Evolutionary conservation across 2,888 invertebrate genomes (phyloP).

Genomic region (Pandemis corylana): DNA sequence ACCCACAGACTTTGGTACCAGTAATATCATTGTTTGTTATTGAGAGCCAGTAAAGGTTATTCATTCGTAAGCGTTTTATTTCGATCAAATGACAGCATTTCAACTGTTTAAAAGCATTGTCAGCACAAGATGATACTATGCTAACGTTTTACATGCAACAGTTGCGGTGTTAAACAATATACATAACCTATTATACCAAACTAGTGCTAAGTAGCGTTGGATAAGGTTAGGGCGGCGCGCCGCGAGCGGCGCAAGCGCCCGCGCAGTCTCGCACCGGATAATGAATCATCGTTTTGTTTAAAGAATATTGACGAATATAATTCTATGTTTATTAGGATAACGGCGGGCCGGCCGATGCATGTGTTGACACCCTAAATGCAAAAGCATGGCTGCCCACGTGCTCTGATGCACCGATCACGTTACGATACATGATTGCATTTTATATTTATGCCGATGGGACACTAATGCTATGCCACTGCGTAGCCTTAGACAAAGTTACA

Average conservation of each 20-base stretch:
- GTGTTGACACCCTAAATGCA: conserved; percentile 52
- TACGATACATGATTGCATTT: conserved; percentile 54
- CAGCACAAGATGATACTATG: conserved; percentile 16
- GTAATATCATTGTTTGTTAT: too few species aligned
- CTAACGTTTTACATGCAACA: conserved; percentile 31
- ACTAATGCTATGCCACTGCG: conserved; percentile 30
- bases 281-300: conserved; percentile 21
- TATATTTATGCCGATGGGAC: conserved; percentile 34
- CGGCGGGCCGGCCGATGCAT: conserved; percentile 42
- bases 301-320: conserved; percentile 21
- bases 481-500: conserved; percentile 12
- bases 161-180: conserved; percentile 28
- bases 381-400: conserved; percentile 60
- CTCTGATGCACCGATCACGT: conserved; percentile 51
- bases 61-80: background rate
- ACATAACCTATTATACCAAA: conserved; percentile 28
- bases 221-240: conserved; percentile 36
- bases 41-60: background rate
- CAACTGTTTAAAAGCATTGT: conserved; percentile 8
- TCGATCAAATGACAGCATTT: conserved; percentile 19
- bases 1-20: too few species aligned
- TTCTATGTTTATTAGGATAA: conserved; percentile 26
- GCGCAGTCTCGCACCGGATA: conserved; percentile 10
- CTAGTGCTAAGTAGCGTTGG: conserved; percentile 31
- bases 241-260: conserved; percentile 18